Evolutionary conservation across 2,113 vertebrate genomes (phyloP).

Genomic region (Cebus imitator): DNA sequence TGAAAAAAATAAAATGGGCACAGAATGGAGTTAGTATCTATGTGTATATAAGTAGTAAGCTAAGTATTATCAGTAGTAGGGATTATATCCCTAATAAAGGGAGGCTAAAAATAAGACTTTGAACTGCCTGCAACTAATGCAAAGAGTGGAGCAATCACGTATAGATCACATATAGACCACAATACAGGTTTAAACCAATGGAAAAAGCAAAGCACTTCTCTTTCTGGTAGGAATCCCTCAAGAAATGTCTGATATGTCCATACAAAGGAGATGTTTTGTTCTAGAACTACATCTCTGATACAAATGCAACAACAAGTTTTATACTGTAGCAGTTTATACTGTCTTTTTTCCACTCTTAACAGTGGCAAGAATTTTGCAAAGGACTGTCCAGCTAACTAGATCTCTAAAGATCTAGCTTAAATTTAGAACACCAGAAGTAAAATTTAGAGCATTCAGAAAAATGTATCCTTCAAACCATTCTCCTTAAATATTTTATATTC

Average conservation of each 20-base stretch:
- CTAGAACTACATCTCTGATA: neutral
- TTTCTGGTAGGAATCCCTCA: neutral
- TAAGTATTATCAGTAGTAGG: neutral
- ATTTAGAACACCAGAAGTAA: constrained; percentile 1
- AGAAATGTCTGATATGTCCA: neutral
- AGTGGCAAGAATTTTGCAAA: neutral
- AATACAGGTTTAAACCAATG: neutral
- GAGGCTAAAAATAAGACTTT: neutral
- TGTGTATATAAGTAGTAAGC: neutral
- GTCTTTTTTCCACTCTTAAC: neutral
- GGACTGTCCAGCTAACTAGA: neutral
- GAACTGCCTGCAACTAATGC: neutral
- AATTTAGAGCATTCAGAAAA: constrained; percentile 17
- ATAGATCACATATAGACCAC: neutral
- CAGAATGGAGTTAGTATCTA: neutral
- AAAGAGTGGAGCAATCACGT: neutral
- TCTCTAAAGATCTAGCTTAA: neutral
- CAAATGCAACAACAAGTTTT: neutral
- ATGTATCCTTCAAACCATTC: neutral
- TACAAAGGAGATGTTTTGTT: neutral
- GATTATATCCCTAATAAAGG: neutral
- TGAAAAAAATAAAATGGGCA: neutral
- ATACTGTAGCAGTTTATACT: neutral
- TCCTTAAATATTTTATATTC: neutral
- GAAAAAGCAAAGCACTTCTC: neutral